Conservation (phyloP, 53 echinoderm and acorn worm species). For the Paracentrotus lividus region DNA sequence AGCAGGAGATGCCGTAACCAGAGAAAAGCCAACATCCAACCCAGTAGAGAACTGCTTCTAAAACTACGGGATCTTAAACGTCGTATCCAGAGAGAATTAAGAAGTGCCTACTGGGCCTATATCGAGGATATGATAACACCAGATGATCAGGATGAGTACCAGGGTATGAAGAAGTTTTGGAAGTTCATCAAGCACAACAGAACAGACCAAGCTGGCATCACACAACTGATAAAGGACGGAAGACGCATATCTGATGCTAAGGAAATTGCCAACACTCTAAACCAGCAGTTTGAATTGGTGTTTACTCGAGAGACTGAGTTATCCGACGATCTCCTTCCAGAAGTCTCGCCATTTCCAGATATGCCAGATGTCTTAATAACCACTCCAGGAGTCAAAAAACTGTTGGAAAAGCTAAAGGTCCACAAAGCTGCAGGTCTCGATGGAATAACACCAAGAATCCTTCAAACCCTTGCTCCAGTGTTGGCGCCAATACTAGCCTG, state of each 20-base stretch:
- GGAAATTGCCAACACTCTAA: slow-evolving; percentile 18
- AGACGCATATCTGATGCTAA: neutral
- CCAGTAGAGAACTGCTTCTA: slow-evolving; percentile 13
- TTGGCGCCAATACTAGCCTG: slow-evolving; percentile 6
- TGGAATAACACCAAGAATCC: slow-evolving; percentile 35
- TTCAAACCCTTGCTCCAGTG: neutral
- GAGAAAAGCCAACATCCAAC: neutral
- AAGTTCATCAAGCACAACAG: slow-evolving; percentile 19
- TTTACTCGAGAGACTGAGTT: slow-evolving; percentile 22
- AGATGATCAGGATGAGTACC: neutral
- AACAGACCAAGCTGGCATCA: slow-evolving; percentile 21
- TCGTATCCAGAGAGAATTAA: neutral
- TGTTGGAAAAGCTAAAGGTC: slow-evolving; percentile 35
- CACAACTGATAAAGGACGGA: neutral
- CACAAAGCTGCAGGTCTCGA: slow-evolving; percentile 5
- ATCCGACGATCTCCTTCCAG: neutral
- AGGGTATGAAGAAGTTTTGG: slow-evolving; percentile 15
- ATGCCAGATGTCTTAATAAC: slow-evolving; percentile 30
- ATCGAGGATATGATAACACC: too few species aligned
- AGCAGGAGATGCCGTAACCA: neutral
- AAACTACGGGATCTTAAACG: neutral
- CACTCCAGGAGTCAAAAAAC: slow-evolving; percentile 22
- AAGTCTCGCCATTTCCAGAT: neutral
- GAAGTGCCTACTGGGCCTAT: slow-evolving; percentile 13
- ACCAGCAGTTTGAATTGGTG: slow-evolving; percentile 23